Evolutionary conservation across 2,797 vertebrate species (phyloP).

Genomic region (Sparus aurata): DNA sequence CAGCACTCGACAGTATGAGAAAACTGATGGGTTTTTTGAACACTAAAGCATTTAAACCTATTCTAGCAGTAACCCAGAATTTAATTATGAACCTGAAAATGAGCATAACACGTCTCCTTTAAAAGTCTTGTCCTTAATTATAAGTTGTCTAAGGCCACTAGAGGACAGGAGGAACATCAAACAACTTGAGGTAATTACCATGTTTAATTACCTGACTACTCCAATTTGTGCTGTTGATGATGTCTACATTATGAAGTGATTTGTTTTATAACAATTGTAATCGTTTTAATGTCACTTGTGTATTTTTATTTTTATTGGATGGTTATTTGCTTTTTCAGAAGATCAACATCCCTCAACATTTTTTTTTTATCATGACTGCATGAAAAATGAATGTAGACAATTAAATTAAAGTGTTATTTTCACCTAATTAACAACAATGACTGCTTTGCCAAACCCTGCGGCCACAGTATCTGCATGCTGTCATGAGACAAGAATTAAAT

Average conservation of each 20-base stretch:
- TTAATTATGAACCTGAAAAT: no score
- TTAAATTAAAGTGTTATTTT: not conserved
- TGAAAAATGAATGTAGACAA: not conserved
- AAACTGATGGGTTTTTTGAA: no score
- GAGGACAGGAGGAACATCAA: not conserved
- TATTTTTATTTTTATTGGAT: not conserved
- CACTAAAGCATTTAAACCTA: no score
- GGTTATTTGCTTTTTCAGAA: not conserved
- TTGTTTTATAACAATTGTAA: not conserved
- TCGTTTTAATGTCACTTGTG: not conserved
- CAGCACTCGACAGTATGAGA: no score
- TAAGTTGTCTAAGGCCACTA: not conserved
- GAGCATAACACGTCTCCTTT: no score
- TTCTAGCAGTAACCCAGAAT: no score
- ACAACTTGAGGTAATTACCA: not conserved
- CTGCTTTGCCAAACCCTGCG: not conserved
- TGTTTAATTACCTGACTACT: not conserved
- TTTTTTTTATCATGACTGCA: not conserved
- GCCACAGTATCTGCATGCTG: not conserved
- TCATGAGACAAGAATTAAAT: not conserved
- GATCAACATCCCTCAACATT: not conserved
- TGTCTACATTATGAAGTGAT: not conserved
- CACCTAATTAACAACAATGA: not conserved
- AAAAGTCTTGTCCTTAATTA: not conserved
- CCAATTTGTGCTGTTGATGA: not conserved